Conservation (phyloP, 37 sponge, comb jelly and placozoan genomes). For the Sycon ciliatum region DNA sequence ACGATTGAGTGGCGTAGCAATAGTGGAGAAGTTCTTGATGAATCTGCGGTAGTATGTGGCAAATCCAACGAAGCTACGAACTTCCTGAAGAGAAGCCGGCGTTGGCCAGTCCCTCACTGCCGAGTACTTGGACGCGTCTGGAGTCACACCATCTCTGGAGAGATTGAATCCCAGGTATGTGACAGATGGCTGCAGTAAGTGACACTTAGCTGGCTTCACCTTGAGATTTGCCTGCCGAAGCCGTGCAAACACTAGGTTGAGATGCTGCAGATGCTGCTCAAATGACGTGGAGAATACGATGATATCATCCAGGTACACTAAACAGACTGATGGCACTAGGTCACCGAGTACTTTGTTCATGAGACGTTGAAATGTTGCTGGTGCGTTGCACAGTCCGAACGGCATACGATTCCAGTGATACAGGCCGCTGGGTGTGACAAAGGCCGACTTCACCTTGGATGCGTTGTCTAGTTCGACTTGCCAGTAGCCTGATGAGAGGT, state of each 20-base stretch:
- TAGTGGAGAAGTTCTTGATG: constrained; percentile 19
- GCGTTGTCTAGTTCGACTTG: constrained; percentile 1
- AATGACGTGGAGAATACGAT: constrained; percentile 2
- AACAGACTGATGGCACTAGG: not conserved
- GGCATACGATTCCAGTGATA: constrained; percentile 5
- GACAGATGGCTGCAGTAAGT: not conserved
- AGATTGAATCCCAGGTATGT: not conserved
- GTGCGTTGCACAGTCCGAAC: constrained; percentile 11
- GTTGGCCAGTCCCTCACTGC: constrained; percentile 15
- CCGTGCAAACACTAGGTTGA: not conserved
- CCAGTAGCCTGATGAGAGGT: constrained; percentile 13
- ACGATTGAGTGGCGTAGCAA: constrained; percentile 33
- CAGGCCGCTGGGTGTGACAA: constrained; percentile 1
- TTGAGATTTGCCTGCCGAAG: not conserved
- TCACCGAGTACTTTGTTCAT: not conserved
- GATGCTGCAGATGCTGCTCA: not conserved
- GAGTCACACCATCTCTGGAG: not conserved
- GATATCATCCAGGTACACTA: constrained; percentile 24
- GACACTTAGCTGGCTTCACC: constrained; percentile 6
- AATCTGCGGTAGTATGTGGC: constrained; percentile 44
- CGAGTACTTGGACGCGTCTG: not conserved
- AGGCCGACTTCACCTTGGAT: not conserved
- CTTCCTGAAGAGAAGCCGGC: not conserved
- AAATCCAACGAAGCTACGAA: constrained; percentile 2
- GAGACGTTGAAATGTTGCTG: constrained; percentile 15